phyloP scores from a whole-genome alignment of 2,888 invertebrate species.

The Patella ulyssiponensis region DNA sequence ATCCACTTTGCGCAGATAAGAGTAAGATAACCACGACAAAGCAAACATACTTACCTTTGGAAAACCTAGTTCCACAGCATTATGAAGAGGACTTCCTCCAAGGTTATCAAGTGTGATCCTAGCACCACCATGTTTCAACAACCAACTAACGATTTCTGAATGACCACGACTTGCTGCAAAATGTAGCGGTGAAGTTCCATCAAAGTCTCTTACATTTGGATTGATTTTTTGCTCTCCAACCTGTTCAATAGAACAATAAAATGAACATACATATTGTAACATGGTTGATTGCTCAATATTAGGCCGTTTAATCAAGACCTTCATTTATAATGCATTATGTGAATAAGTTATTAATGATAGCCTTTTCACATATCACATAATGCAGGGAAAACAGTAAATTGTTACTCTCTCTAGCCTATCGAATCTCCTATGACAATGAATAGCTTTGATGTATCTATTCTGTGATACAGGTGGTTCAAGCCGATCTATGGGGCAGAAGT shows the following conservation, averaged over 20 bases:
- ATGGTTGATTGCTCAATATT: too few species aligned
- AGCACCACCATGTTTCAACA: slow-evolving; percentile 88
- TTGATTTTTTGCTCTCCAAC: slow-evolving; percentile 86
- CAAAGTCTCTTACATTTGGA: slow-evolving; percentile 87
- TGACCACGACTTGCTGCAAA: slow-evolving; percentile 91
- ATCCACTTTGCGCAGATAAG: not conserved
- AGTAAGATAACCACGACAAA: not conserved
- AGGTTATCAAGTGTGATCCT: slow-evolving; percentile 86
- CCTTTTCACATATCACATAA: too few species aligned
- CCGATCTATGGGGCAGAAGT: too few species aligned
- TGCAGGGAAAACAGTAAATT: too few species aligned
- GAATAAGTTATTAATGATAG: too few species aligned
- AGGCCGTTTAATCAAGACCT: too few species aligned
- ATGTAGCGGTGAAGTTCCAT: slow-evolving; percentile 90
- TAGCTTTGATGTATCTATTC: too few species aligned
- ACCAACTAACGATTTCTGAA: slow-evolving; percentile 81
- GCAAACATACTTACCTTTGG: slow-evolving; percentile 79
- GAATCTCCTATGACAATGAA: too few species aligned
- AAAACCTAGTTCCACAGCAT: slow-evolving; percentile 92
- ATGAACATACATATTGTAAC: too few species aligned
- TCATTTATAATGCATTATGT: too few species aligned
- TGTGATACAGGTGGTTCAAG: too few species aligned
- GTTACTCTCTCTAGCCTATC: too few species aligned
- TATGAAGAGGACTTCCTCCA: slow-evolving; percentile 91
- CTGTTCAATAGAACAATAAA: slow-evolving; percentile 32